Base-by-base conservation (phyloP, 30 jellyfish, hydroid and myxozoan genomes). In the Hydra vulgaris region DNA sequence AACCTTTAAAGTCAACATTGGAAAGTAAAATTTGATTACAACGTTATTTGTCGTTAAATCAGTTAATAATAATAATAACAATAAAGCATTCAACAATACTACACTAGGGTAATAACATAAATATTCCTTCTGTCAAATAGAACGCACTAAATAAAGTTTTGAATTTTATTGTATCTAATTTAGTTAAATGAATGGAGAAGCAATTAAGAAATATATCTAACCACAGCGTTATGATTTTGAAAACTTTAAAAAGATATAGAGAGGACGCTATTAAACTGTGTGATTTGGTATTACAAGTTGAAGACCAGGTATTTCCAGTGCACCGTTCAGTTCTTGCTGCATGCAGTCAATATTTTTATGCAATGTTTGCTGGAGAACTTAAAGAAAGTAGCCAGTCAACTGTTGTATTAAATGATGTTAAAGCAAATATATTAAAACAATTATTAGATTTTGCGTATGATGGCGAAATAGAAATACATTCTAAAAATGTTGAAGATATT, bases 291-390 rank as follows among this genome's bases (percentile, higher is more conserved):
- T 77, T 94, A 8, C 75, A 80, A 15, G 95, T 86, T 21, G 95
- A 80, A 17, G 89, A 87, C 21, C 70, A 21, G 25, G 77, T 61
- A 53, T 73, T 87, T 19, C 89, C 91, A 18, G 99, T 92, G 54
- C 99, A 94, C 76, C 96, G 96, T 0, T 87, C 99, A 0, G 96
- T 94, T 19, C 70, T 94, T n/a, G 95, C 99, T 0, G 95, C 99
- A 4, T 94, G 96, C 82, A 94, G 99, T 69, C 89, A 95, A n/a
- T 94, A 94, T 76, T 94, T 94, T 71, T 78, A 74, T 25, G 96
- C 99, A 0, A 94, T 94, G 99, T 94, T 94, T 86, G 82, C 74
- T 73, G 95, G 95, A 19, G 99, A 94, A 27, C 25, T 94, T 75
- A 83, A 84, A 52, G 99, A 94, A 55, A 94, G 96, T 80, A 81